phyloP scores from a whole-genome alignment of 2,888 invertebrate species.

The Celastrina argiolus region DNA sequence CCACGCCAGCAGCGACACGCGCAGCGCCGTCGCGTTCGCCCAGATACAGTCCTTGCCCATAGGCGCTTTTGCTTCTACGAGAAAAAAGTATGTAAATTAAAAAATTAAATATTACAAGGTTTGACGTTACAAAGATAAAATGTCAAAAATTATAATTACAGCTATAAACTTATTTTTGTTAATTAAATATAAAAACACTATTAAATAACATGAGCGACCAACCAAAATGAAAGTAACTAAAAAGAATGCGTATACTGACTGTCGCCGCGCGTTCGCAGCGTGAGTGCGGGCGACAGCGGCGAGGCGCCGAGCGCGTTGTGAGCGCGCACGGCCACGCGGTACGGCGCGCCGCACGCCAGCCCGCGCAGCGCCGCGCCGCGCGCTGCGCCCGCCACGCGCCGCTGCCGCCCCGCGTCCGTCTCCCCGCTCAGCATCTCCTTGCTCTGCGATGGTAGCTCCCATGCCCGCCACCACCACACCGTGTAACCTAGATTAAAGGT shows the following conservation, averaged over 20 bases:
- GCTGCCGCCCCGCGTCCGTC: slow-evolving; percentile 71
- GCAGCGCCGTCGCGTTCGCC: slow-evolving; percentile 83
- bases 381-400: slow-evolving; percentile 60
- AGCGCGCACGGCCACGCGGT: slow-evolving; percentile 82
- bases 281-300: slow-evolving; percentile 75
- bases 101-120: not conserved
- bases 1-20: slow-evolving; percentile 84
- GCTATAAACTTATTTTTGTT: no score
- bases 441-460: slow-evolving; percentile 25
- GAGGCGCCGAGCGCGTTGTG: slow-evolving; percentile 83
- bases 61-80: slow-evolving; percentile 77
- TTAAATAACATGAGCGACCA: no score
- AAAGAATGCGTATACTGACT: no score
- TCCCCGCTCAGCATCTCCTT: slow-evolving; percentile 41
- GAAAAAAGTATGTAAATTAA: not conserved
- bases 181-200: no score
- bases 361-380: slow-evolving; percentile 76
- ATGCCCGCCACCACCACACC: slow-evolving; percentile 45
- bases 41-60: slow-evolving; percentile 81
- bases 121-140: no score
- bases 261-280: slow-evolving; percentile 81
- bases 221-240: no score
- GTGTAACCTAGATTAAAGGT: slow-evolving; percentile 44
- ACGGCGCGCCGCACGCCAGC: slow-evolving; percentile 84
- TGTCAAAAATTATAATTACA: no score